Evolutionary conservation across 1,140 invertebrate species (phyloP).

Genomic region (Acromyrmex echinatior): DNA sequence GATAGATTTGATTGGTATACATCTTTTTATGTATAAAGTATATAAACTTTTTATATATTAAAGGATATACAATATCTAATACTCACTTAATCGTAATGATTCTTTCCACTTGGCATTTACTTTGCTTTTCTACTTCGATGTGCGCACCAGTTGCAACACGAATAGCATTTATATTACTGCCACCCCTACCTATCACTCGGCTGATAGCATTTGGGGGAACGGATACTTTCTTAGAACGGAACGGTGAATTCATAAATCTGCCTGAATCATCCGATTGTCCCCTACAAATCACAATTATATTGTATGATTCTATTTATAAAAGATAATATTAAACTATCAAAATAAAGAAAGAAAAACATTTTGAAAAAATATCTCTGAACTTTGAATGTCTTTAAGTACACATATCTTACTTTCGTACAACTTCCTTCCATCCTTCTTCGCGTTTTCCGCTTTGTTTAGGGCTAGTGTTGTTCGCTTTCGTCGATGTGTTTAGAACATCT

Average conservation of each 20-base stretch:
- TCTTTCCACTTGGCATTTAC: slow-evolving; percentile 96
- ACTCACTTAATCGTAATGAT: slow-evolving; percentile 97
- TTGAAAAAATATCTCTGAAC: not conserved
- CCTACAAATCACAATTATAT: slow-evolving; percentile 66
- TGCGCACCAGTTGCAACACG: slow-evolving; percentile 97
- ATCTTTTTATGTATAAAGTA: slow-evolving; percentile 1
- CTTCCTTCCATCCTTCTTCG: slow-evolving; percentile 99
- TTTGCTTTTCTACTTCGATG: slow-evolving; percentile 99
- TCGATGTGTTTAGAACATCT: slow-evolving; percentile 78
- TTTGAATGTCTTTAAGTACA: not conserved
- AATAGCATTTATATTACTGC: slow-evolving; percentile 99
- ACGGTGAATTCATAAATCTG: slow-evolving; percentile 86
- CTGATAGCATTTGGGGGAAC: slow-evolving; percentile 98
- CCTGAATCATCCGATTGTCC: slow-evolving; percentile 85
- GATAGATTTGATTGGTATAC: not conserved
- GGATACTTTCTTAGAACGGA: slow-evolving; percentile 93
- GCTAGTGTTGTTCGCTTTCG: slow-evolving; percentile 86
- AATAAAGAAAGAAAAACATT: not conserved
- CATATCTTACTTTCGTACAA: slow-evolving; percentile 92
- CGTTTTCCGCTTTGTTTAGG: slow-evolving; percentile 92
- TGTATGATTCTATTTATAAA: not conserved
- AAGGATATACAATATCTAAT: not conserved
- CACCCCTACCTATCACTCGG: slow-evolving; percentile 97
- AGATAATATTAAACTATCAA: not conserved
- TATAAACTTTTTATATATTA: not conserved